A percentile compares a stretch with the other conserved stretches of the same genome.
Conservation (phyloP, 2,888 invertebrate species). For the Campopleginae sp. region DNA sequence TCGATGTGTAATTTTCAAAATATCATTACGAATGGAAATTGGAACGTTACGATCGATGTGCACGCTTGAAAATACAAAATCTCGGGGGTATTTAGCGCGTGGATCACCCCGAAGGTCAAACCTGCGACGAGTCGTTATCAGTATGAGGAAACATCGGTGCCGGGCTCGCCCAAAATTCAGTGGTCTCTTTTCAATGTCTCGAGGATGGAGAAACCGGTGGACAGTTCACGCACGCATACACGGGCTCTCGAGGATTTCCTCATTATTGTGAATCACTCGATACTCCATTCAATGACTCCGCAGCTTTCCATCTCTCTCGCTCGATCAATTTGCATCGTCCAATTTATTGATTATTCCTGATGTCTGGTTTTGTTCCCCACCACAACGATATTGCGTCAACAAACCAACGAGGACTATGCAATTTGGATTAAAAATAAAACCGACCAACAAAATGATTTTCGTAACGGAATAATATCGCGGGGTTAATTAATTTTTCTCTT, state of each 20-base stretch:
- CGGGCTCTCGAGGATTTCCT: background rate
- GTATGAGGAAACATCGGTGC: background rate
- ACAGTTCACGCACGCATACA: background rate
- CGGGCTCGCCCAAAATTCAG: background rate
- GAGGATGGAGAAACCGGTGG: background rate
- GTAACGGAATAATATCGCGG: background rate
- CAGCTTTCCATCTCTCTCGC: background rate
- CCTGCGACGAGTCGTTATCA: constrained; percentile 9
- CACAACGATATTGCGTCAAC: background rate
- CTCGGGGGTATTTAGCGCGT: constrained; percentile 6
- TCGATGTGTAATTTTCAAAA: background rate
- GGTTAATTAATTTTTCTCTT: background rate
- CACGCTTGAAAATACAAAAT: constrained; percentile 2
- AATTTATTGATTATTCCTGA: constrained; percentile 4
- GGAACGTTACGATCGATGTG: background rate
- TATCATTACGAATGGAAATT: background rate
- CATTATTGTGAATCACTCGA: constrained; percentile 19
- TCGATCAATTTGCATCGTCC: constrained; percentile 3
- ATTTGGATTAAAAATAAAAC: background rate
- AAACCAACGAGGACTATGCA: background rate
- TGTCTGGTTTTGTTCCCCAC: background rate
- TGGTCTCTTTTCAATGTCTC: constrained; percentile 10
- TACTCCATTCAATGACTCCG: background rate
- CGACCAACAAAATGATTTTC: background rate
- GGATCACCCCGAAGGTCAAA: constrained; percentile 14